These are phyloP conservation scores for Cryptotis parvus DNA, from an alignment of 2,113 vertebrate genomes.

Conservation along the genomic window DNA sequence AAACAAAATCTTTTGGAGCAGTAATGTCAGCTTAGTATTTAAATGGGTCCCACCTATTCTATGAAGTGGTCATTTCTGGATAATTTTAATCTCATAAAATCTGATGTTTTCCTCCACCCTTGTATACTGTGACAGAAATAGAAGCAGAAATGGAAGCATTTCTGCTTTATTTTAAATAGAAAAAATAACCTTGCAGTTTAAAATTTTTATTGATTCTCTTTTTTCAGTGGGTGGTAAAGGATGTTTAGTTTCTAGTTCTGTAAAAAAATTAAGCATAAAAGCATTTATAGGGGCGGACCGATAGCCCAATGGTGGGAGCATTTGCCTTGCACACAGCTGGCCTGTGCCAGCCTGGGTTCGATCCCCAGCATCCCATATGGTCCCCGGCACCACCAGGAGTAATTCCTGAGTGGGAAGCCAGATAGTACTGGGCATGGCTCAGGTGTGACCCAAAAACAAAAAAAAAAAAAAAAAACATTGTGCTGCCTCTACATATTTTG, in stretches of 20 bases:
- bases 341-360: too few species aligned
- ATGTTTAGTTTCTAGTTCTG: constrained; percentile 68
- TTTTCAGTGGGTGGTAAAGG: constrained; percentile 67
- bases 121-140: too few species aligned
- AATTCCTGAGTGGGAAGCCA: too few species aligned
- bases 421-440: too few species aligned
- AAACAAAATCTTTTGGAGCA: constrained; percentile 44
- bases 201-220: constrained; percentile 58
- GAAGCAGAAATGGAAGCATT: too few species aligned
- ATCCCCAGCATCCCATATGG: too few species aligned
- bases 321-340: too few species aligned
- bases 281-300: too few species aligned
- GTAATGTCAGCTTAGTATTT: constrained; percentile 78
- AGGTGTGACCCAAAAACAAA: too few species aligned
- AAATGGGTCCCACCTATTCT: constrained; percentile 64
- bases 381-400: too few species aligned
- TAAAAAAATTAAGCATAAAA: neutral
- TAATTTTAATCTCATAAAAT: constrained; percentile 72
- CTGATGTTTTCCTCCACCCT: constrained; percentile 32
- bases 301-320: too few species aligned
- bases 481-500: constrained; percentile 43
- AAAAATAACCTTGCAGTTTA: constrained; percentile 58
- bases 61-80: constrained; percentile 73
- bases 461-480: constrained; percentile 52
- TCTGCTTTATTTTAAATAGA: constrained; percentile 27